These are phyloP conservation scores for Maniola jurtina DNA, from an alignment of 1,140 invertebrate species.

Conservation along the genomic window DNA sequence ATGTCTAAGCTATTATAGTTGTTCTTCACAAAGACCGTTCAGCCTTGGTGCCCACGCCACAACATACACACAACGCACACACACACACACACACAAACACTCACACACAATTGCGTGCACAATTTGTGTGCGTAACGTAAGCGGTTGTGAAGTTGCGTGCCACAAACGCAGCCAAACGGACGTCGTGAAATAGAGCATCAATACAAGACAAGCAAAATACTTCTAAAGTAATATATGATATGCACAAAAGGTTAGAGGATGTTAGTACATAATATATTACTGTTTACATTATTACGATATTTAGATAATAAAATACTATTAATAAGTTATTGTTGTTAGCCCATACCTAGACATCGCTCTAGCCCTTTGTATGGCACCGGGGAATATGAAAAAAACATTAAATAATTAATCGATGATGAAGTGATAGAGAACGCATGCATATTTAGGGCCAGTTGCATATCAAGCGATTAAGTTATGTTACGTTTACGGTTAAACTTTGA, in stretches of 20 bases:
- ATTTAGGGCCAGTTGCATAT: not conserved
- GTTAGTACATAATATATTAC: constrained; percentile 36
- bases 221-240: constrained; percentile 25
- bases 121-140: too few relatives aligned
- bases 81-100: too few relatives aligned
- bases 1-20: too few relatives aligned
- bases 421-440: constrained; percentile 3
- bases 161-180: too few relatives aligned
- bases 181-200: too few relatives aligned
- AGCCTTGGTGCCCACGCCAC: too few relatives aligned
- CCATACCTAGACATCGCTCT: constrained; percentile 73
- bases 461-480: too few relatives aligned
- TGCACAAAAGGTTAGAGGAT: constrained; percentile 71
- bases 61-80: too few relatives aligned
- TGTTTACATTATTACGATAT: constrained; percentile 18
- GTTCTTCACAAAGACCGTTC: too few relatives aligned
- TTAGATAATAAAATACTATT: constrained; percentile 17
- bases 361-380: constrained; percentile 65
- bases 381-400: constrained; percentile 37
- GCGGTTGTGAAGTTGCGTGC: too few relatives aligned
- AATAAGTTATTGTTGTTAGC: constrained; percentile 27
- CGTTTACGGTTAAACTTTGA: too few relatives aligned
- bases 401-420: constrained; percentile 10
- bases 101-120: too few relatives aligned
- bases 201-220: constrained; percentile 2